Evolutionary conservation across 2,888 invertebrate species (phyloP).

Genomic region (Caenorhabditis auriculariae): DNA sequence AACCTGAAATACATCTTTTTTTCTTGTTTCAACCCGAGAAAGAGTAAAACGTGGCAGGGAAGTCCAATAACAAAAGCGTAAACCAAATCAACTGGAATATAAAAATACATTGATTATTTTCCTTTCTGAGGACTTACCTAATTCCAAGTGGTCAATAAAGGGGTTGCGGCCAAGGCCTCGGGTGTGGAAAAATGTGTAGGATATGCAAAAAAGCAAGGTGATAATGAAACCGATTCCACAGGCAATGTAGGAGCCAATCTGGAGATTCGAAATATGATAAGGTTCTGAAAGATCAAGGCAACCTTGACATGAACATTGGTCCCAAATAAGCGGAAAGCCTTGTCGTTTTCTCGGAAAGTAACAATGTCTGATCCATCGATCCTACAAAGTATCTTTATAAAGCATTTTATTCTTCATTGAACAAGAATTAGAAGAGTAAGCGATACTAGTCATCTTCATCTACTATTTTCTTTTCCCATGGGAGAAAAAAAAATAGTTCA

Average conservation of each 20-base stretch:
- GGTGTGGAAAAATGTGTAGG: slow-evolving; percentile 21
- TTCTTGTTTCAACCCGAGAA: slow-evolving; percentile 34
- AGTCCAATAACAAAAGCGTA: slow-evolving; percentile 45
- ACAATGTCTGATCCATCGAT: slow-evolving; percentile 38
- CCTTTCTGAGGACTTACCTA: slow-evolving; percentile 10
- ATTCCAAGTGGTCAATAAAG: slow-evolving; percentile 26
- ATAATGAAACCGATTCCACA: slow-evolving; percentile 16
- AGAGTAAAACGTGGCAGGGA: slow-evolving; percentile 43
- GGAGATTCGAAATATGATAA: background rate
- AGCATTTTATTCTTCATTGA: background rate
- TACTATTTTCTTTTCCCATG: too few species aligned
- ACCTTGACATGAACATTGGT: slow-evolving; percentile 48
- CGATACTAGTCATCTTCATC: too few species aligned
- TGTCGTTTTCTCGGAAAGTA: slow-evolving; percentile 47
- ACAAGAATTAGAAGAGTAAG: background rate
- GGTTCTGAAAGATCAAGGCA: background rate
- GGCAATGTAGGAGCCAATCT: slow-evolving; percentile 26
- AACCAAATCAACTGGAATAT: slow-evolving; percentile 41
- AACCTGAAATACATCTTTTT: slow-evolving; percentile 37
- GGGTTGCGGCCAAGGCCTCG: slow-evolving; percentile 26
- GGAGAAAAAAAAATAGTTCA: too few species aligned
- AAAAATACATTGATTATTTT: background rate
- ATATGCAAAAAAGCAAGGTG: slow-evolving; percentile 17
- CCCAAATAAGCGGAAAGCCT: slow-evolving; percentile 40
- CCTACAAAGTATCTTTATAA: slow-evolving; percentile 16